These are phyloP conservation scores for Spodoptera exigua DNA, from an alignment of 2,888 invertebrate species.

Conservation along the genomic window DNA sequence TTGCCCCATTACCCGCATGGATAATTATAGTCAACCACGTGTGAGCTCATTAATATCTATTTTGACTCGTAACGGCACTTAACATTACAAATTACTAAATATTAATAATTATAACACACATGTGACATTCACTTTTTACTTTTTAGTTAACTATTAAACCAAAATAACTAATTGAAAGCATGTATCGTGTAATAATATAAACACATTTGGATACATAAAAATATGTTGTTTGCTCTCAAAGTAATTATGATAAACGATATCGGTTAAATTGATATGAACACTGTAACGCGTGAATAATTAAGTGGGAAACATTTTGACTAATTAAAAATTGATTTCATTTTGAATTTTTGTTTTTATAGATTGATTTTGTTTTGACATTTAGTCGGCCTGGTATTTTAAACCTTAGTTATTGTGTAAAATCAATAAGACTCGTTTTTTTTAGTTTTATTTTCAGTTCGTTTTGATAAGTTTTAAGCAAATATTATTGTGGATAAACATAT, in stretches of 20 bases:
- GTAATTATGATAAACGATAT: slow-evolving; percentile 49
- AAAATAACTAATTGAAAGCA: slow-evolving; percentile 56
- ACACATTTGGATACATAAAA: slow-evolving; percentile 53
- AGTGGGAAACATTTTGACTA: too few species aligned
- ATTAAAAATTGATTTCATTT: too few species aligned
- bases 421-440: too few species aligned
- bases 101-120: slow-evolving; percentile 28
- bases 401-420: too few species aligned
- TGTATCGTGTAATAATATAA: slow-evolving; percentile 42
- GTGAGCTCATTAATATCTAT: slow-evolving; percentile 24
- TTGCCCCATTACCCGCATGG: too few species aligned
- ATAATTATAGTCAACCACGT: not conserved
- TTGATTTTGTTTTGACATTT: too few species aligned
- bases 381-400: too few species aligned
- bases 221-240: slow-evolving; percentile 29
- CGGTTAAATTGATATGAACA: slow-evolving; percentile 34
- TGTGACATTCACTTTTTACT: slow-evolving; percentile 28
- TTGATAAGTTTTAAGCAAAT: too few species aligned
- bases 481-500: too few species aligned
- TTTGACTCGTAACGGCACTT: slow-evolving; percentile 24
- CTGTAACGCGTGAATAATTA: slow-evolving; percentile 6
- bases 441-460: too few species aligned
- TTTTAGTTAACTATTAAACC: slow-evolving; percentile 37
- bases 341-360: too few species aligned
- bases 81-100: slow-evolving; percentile 22